Percentiles rank a stretch among this genome's conserved stretches.
Evolutionary conservation across 2,113 vertebrate species (phyloP).

Genomic region (Larimichthys polyactis): DNA sequence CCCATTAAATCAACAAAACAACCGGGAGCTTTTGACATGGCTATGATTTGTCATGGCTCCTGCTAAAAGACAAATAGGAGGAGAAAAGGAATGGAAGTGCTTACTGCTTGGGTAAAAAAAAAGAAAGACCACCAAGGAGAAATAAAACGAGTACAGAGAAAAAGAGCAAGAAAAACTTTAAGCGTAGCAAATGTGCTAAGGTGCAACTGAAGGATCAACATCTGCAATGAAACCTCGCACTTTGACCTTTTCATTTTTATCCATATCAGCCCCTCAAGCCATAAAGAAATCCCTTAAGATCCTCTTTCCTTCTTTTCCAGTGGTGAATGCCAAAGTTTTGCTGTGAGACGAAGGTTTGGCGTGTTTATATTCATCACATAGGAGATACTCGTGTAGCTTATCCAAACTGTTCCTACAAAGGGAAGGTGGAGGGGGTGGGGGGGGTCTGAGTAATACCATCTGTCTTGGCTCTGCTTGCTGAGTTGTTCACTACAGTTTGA

Average conservation of each 20-base stretch:
- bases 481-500: conserved; percentile 30
- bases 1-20: conserved; percentile 28
- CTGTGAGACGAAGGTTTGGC: conserved; percentile 34
- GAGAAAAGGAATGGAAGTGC: conserved; percentile 7
- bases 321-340: conserved; percentile 24
- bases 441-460: conserved; percentile 76
- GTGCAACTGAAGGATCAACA: conserved; percentile 40
- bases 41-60: not conserved
- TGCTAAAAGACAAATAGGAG: conserved; percentile 15
- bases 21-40: not conserved
- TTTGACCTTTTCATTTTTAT: conserved; percentile 47
- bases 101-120: not conserved
- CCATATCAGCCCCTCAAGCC: conserved; percentile 41
- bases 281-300: conserved; percentile 43
- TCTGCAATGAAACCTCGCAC: conserved; percentile 25
- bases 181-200: conserved; percentile 17
- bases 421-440: not conserved
- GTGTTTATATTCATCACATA: conserved; percentile 69
- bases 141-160: not conserved
- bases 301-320: conserved; percentile 41
- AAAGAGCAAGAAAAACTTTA: not conserved
- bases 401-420: conserved; percentile 63
- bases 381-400: conserved; percentile 68
- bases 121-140: not conserved
- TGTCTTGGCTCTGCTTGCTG: conserved; percentile 63